These are phyloP conservation scores for Thryonomys swinderianus DNA, from an alignment of 2,113 vertebrate species.

Conservation along the genomic window DNA sequence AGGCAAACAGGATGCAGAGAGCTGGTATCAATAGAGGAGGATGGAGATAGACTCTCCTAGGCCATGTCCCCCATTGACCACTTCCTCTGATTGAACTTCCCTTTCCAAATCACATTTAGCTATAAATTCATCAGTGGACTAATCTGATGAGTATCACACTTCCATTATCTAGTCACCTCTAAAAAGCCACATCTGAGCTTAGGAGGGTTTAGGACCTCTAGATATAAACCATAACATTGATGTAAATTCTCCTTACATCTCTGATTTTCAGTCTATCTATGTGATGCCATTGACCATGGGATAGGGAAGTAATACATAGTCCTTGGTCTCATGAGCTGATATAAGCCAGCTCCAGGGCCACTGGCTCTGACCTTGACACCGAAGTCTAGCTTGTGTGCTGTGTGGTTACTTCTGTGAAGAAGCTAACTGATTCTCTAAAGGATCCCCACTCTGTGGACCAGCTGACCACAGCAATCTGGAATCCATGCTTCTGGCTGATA, in stretches of 20 bases:
- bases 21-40: not conserved
- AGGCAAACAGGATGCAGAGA: not conserved
- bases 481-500: not conserved
- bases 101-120: not conserved
- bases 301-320: not conserved
- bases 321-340: rapidly evolving
- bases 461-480: slow-evolving; percentile 50
- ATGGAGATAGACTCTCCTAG: not conserved
- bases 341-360: rapidly evolving
- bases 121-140: not conserved
- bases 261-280: not conserved
- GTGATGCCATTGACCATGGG: rapidly evolving
- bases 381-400: not conserved
- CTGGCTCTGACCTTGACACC: not conserved
- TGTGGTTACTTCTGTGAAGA: not conserved
- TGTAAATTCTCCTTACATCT: not conserved
- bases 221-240: not conserved
- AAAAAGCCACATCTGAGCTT: not conserved
- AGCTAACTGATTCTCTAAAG: not conserved
- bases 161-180: not conserved
- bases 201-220: not conserved
- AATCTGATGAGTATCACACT: not conserved
- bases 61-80: not conserved
- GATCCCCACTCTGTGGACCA: not conserved
- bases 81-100: not conserved